phyloP scores from a whole-genome alignment of 2,888 invertebrate genomes.

The Lampropteryx suffumata region DNA sequence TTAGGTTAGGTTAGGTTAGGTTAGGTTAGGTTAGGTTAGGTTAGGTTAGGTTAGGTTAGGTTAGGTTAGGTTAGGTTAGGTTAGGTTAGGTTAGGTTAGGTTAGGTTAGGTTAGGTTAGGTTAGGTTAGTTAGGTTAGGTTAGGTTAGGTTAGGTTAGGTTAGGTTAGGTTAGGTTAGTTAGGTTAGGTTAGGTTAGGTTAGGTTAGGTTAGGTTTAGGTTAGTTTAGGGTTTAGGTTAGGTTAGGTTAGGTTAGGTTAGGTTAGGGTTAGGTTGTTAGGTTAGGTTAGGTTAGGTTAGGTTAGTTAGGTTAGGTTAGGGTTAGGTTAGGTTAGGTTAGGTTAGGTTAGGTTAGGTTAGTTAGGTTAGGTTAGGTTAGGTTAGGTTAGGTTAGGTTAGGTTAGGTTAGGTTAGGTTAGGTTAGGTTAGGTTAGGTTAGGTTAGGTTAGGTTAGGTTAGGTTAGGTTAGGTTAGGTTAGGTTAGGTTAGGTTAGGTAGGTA shows the following conservation, averaged over 20 bases:
- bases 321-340: slow-evolving; percentile 40
- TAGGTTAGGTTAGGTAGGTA: slow-evolving; percentile 38
- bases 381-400: slow-evolving; percentile 40
- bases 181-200: slow-evolving; percentile 36
- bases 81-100: slow-evolving; percentile 31
- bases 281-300: slow-evolving; percentile 40
- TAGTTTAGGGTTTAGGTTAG: slow-evolving; percentile 35
- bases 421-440: slow-evolving; percentile 39
- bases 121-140: slow-evolving; percentile 35
- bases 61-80: slow-evolving; percentile 24
- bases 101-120: slow-evolving; percentile 30
- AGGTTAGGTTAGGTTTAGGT: slow-evolving; percentile 35
- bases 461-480: slow-evolving; percentile 37
- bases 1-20: slow-evolving; percentile 35
- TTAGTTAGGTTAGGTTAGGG: slow-evolving; percentile 39
- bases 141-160: slow-evolving; percentile 33
- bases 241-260: slow-evolving; percentile 37
- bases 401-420: slow-evolving; percentile 41
- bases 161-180: slow-evolving; percentile 36
- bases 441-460: slow-evolving; percentile 39
- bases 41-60: slow-evolving; percentile 28
- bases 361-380: slow-evolving; percentile 37
- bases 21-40: slow-evolving; percentile 29
- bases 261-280: slow-evolving; percentile 39
- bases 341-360: slow-evolving; percentile 38